These are phyloP conservation scores for Thereva nobilitata DNA, from an alignment of 2,888 invertebrate species.

Conservation along the genomic window DNA sequence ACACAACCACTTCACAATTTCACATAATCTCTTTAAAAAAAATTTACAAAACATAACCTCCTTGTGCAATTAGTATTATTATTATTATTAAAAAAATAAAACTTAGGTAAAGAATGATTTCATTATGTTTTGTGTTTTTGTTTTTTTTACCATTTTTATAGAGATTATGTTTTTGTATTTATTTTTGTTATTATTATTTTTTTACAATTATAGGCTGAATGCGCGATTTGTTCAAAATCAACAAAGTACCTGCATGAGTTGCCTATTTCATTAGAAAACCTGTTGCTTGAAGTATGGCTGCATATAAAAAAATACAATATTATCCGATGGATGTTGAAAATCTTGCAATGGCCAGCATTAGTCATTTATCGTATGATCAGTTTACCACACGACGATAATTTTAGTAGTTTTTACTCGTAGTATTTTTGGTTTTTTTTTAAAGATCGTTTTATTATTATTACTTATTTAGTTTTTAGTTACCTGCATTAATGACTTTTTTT, in stretches of 20 bases:
- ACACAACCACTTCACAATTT: too few species aligned
- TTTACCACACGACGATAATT: constrained; percentile 52
- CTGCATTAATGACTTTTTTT: not conserved
- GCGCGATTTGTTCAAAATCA: constrained; percentile 53
- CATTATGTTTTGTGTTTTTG: too few species aligned
- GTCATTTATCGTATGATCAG: constrained; percentile 53
- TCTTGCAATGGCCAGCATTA: constrained; percentile 55
- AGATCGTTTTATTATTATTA: constrained; percentile 10
- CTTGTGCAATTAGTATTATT: too few species aligned
- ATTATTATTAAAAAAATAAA: too few species aligned
- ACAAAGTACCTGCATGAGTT: constrained; percentile 55
- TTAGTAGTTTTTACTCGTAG: constrained; percentile 41
- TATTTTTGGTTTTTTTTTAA: constrained; percentile 2
- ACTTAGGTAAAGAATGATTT: too few species aligned
- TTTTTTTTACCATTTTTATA: too few species aligned
- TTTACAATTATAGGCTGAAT: constrained; percentile 52
- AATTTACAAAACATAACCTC: too few species aligned
- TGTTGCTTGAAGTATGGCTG: constrained; percentile 53
- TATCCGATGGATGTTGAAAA: constrained; percentile 53
- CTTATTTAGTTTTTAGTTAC: constrained; percentile 4
- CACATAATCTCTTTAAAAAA: too few species aligned
- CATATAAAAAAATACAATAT: constrained; percentile 51
- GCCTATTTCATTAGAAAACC: constrained; percentile 52
- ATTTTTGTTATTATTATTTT: constrained; percentile 45
- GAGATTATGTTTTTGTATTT: constrained; percentile 45